Evolutionary conservation across 2,888 invertebrate species (phyloP).

Genomic region (Lycocerus yunnanus): DNA sequence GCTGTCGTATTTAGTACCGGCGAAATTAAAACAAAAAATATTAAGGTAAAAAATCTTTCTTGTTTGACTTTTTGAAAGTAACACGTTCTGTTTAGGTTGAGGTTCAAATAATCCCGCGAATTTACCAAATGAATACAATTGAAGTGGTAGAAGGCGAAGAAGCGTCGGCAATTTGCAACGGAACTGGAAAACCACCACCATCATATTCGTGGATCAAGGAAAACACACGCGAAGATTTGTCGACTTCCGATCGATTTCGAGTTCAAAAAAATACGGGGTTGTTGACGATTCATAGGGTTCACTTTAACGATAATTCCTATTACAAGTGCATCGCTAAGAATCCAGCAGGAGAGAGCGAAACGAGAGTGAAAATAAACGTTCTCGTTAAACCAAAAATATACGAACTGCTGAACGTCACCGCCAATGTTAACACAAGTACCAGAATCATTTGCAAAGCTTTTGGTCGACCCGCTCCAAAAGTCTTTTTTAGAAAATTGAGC

Average conservation of each 20-base stretch:
- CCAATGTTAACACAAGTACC: slow-evolving; percentile 65
- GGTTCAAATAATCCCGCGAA: slow-evolving; percentile 77
- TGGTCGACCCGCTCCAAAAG: slow-evolving; percentile 79
- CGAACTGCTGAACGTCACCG: slow-evolving; percentile 75
- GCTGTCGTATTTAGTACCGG: slow-evolving; percentile 85
- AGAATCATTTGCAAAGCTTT: slow-evolving; percentile 76
- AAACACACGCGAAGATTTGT: slow-evolving; percentile 72
- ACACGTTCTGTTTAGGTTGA: slow-evolving; percentile 50
- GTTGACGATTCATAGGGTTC: slow-evolving; percentile 73
- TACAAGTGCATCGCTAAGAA: slow-evolving; percentile 84
- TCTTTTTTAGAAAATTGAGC: slow-evolving; percentile 80
- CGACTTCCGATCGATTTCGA: slow-evolving; percentile 67
- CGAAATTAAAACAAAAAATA: slow-evolving; percentile 74
- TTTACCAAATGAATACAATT: slow-evolving; percentile 64
- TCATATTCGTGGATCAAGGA: slow-evolving; percentile 83
- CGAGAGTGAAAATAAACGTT: slow-evolving; percentile 70
- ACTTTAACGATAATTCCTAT: slow-evolving; percentile 77
- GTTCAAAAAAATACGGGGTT: slow-evolving; percentile 74
- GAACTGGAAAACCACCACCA: slow-evolving; percentile 84
- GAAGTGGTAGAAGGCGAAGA: slow-evolving; percentile 82
- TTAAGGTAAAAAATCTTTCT: slow-evolving; percentile 62
- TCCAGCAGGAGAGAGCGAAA: slow-evolving; percentile 73
- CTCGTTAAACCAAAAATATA: slow-evolving; percentile 81
- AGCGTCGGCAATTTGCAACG: slow-evolving; percentile 75
- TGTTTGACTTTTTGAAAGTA: neutral